A percentile compares a stretch with the other conserved stretches of the same genome.
These are phyloP conservation scores for Watersipora subatra DNA, from an alignment of 1,140 invertebrate species.

Conservation along the genomic window DNA sequence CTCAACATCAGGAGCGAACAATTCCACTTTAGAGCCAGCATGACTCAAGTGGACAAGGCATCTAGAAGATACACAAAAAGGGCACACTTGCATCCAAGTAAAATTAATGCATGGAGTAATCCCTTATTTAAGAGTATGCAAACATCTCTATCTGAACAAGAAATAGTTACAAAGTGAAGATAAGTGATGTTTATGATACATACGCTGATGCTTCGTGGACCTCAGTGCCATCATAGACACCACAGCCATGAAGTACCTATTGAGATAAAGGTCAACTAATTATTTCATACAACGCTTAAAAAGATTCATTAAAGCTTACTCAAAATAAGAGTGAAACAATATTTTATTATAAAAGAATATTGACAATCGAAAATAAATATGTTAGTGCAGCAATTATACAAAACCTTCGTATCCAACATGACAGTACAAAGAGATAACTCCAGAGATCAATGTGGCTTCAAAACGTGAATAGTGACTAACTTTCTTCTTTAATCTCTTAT, in stretches of 20 bases:
- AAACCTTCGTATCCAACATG: too few species aligned
- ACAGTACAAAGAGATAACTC: too few species aligned
- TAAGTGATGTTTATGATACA: conserved; percentile 11
- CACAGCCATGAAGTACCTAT: conserved; percentile 49
- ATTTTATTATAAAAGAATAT: too few species aligned
- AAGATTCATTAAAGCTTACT: too few species aligned
- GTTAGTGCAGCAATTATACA: too few species aligned
- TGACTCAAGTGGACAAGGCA: conserved; percentile 45
- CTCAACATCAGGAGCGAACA: conserved; percentile 47
- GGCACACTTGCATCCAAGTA: neutral
- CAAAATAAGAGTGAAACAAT: too few species aligned
- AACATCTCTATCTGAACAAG: neutral
- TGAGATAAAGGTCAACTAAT: conserved; percentile 11
- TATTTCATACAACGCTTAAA: too few species aligned
- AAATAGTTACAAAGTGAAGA: neutral
- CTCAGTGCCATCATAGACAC: conserved; percentile 50
- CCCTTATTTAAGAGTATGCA: neutral
- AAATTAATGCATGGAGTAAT: neutral
- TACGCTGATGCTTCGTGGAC: conserved; percentile 48
- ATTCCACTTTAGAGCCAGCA: conserved; percentile 40
- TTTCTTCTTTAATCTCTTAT: too few species aligned
- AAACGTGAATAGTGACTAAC: too few species aligned
- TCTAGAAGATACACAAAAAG: conserved; percentile 16
- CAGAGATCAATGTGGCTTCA: too few species aligned
- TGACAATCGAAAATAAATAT: too few species aligned